Conservation (phyloP, 2,797 vertebrate genomes). For the Myripristis jacobus region DNA sequence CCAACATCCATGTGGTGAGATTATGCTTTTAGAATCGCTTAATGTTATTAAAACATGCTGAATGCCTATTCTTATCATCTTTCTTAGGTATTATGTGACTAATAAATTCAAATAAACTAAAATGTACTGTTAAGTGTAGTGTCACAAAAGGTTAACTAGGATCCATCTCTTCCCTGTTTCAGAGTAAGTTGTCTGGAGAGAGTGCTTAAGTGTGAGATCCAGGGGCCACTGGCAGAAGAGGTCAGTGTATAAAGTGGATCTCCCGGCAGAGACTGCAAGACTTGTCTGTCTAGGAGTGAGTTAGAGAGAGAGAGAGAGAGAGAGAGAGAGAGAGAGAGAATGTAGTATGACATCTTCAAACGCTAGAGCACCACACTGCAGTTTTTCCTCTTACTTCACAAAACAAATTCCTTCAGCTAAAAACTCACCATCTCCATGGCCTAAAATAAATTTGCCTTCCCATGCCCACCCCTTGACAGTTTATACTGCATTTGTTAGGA, state of each 20-base stretch:
- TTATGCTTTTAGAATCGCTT: not conserved
- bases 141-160: not conserved
- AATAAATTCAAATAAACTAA: not conserved
- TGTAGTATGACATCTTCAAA: conserved; percentile 9
- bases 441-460: conserved; percentile 11
- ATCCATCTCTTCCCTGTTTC: no score
- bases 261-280: not conserved
- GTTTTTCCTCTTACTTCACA: conserved; percentile 9
- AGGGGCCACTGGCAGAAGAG: not conserved
- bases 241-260: not conserved
- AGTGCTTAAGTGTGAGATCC: no score
- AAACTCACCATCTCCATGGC: conserved; percentile 15
- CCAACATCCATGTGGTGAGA: not conserved
- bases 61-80: not conserved
- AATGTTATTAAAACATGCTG: not conserved
- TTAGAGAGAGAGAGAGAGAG: not conserved
- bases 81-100: no score
- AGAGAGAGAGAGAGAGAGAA: not conserved
- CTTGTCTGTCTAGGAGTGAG: not conserved
- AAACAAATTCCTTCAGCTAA: conserved; percentile 18
- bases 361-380: conserved; percentile 16
- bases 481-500: not conserved
- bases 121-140: not conserved
- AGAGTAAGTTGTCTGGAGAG: not conserved
- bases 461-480: not conserved